Conservation (phyloP, 2,113 vertebrate species). For the Pao palembangensis region DNA sequence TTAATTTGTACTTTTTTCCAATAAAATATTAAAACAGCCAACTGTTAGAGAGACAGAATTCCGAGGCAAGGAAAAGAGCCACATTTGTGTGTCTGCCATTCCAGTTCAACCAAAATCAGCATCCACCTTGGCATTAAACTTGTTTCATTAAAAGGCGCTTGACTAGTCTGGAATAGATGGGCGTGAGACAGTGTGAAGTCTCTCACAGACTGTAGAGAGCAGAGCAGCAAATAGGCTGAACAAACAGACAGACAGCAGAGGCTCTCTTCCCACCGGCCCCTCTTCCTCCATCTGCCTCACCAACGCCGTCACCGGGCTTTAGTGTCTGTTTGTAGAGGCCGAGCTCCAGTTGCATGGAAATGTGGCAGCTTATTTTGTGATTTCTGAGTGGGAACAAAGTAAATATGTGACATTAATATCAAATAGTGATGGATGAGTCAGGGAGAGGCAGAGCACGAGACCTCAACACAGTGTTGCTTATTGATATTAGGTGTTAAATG, state of each 20-base stretch:
- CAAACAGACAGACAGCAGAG: conserved; percentile 66
- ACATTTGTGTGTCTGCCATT: not conserved
- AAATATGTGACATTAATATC: conserved; percentile 1
- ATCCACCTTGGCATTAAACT: not conserved
- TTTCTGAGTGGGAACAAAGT: not conserved
- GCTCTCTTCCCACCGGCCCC: conserved; percentile 32
- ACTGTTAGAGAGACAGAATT: not conserved
- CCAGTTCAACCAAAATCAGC: too few species aligned
- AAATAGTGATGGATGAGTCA: not conserved
- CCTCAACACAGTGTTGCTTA: too few species aligned
- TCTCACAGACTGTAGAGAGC: conserved; percentile 41
- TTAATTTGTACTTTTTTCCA: not conserved
- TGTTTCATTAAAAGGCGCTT: not conserved
- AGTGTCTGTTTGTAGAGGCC: conserved; percentile 7
- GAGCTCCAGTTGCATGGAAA: not conserved
- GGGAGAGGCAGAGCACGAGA: too few species aligned
- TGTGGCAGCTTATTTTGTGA: not conserved
- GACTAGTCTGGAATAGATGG: conserved; percentile 14
- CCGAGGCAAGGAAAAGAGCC: not conserved
- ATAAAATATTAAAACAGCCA: too few species aligned
- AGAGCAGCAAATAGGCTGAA: conserved; percentile 74
- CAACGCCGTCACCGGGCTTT: conserved; percentile 8
- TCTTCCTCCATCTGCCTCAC: conserved; percentile 30
- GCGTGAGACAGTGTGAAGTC: conserved; percentile 55
- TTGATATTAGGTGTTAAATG: too few species aligned